Conservation (phyloP, 2,797 vertebrate genomes). For the Fistularia commersonii region DNA sequence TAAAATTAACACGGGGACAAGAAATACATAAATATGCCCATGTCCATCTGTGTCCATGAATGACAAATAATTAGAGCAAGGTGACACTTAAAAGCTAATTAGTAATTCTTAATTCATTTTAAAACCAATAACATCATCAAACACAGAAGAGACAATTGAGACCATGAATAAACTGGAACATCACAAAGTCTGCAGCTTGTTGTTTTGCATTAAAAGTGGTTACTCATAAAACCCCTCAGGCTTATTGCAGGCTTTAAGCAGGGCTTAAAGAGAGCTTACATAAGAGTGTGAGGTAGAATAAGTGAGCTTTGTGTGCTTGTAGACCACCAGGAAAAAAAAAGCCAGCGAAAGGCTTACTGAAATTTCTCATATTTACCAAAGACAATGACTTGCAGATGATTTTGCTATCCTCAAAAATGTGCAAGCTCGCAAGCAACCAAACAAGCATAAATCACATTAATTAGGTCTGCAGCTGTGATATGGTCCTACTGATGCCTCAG, state of each 20-base stretch:
- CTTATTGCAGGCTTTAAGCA: slow-evolving; percentile 21
- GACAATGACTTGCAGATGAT: slow-evolving; percentile 74
- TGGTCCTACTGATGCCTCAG: slow-evolving; percentile 63
- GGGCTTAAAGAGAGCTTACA: slow-evolving; percentile 46
- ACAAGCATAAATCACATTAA: slow-evolving; percentile 73
- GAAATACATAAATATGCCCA: too few relatives aligned
- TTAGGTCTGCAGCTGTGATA: slow-evolving; percentile 68
- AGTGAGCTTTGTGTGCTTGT: slow-evolving; percentile 31
- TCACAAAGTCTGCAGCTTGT: slow-evolving; percentile 36
- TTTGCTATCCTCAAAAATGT: slow-evolving; percentile 68
- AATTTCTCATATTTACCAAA: slow-evolving; percentile 64
- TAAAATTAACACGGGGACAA: too few relatives aligned
- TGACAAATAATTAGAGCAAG: too few relatives aligned
- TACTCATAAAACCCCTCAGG: slow-evolving; percentile 38
- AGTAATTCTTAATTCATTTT: too few relatives aligned
- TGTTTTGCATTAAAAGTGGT: slow-evolving; percentile 43
- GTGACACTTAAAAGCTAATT: too few relatives aligned
- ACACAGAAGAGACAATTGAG: slow-evolving; percentile 7
- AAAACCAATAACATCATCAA: slow-evolving; percentile 3
- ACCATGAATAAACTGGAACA: slow-evolving; percentile 32
- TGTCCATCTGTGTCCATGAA: too few relatives aligned
- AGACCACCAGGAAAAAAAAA: slow-evolving; percentile 51
- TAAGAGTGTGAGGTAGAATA: slow-evolving; percentile 42
- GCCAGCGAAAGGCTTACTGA: slow-evolving; percentile 45
- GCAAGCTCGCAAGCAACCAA: slow-evolving; percentile 67